Evolutionary conservation across 2,797 vertebrate genomes (phyloP).

Genomic region (Xiphorhynchus erythropygius): DNA sequence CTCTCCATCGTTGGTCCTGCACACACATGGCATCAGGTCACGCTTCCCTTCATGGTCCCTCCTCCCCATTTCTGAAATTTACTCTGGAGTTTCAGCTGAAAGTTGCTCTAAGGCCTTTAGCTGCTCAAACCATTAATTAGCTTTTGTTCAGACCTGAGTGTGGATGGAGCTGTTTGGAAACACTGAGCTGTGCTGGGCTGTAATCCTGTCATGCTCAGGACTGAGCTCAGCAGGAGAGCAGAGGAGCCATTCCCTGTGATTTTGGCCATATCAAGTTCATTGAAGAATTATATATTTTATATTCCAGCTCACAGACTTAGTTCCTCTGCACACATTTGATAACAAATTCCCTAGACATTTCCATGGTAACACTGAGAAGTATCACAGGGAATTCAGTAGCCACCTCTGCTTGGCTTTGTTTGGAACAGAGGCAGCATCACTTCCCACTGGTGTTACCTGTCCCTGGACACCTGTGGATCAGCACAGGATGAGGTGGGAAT

Average conservation of each 20-base stretch:
- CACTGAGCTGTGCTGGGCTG: neutral
- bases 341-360: neutral
- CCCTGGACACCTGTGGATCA: too few relatives aligned
- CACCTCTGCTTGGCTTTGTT: neutral
- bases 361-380: neutral
- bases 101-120: neutral
- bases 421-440: neutral
- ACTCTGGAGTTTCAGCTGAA: neutral
- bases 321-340: neutral
- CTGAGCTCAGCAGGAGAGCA: neutral
- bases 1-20: neutral
- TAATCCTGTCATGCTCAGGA: neutral
- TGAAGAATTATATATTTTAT: neutral
- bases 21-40: neutral
- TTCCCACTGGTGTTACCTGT: neutral
- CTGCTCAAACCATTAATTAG: neutral
- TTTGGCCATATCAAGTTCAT: neutral
- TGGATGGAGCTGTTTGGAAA: neutral
- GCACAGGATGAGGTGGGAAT: neutral
- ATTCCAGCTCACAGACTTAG: neutral
- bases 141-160: neutral
- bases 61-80: neutral
- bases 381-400: neutral
- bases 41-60: neutral
- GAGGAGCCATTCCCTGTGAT: neutral